Evolutionary conservation across 2,113 vertebrate species (phyloP).

Genomic region (Hydrochoerus hydrochaeris): DNA sequence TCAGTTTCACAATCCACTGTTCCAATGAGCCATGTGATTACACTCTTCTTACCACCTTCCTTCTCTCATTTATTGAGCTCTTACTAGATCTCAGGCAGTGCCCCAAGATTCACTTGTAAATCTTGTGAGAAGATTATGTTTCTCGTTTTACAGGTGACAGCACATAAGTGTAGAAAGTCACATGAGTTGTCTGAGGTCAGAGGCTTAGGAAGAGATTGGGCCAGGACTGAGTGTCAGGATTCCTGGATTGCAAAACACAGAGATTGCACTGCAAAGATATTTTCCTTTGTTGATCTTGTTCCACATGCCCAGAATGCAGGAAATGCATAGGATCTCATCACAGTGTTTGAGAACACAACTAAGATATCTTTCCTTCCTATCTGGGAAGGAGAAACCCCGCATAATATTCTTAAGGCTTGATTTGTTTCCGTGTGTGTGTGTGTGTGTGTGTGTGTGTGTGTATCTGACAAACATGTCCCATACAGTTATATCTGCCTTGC

Average conservation of each 20-base stretch:
- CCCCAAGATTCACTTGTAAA: constrained; percentile 11
- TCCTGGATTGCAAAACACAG: background rate
- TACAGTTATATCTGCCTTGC: background rate
- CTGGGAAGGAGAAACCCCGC: background rate
- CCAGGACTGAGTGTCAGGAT: background rate
- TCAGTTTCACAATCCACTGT: background rate
- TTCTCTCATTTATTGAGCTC: background rate
- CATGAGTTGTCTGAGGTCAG: background rate
- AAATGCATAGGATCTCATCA: background rate
- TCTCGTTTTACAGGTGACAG: constrained; percentile 47
- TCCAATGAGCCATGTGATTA: background rate
- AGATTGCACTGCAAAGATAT: background rate
- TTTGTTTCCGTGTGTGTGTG: too few species aligned
- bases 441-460: too few species aligned
- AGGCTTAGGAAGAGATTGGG: background rate
- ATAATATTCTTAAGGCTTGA: background rate
- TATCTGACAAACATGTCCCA: background rate
- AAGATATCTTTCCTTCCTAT: background rate
- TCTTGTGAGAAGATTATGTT: constrained; percentile 26
- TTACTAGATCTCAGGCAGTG: background rate
- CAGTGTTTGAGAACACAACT: background rate
- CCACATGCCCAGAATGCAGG: background rate
- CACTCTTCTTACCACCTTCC: background rate
- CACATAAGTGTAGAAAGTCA: background rate
- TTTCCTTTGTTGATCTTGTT: background rate